Conservation (phyloP, 1,140 invertebrate species). For the Polypedilum vanderplanki region DNA sequence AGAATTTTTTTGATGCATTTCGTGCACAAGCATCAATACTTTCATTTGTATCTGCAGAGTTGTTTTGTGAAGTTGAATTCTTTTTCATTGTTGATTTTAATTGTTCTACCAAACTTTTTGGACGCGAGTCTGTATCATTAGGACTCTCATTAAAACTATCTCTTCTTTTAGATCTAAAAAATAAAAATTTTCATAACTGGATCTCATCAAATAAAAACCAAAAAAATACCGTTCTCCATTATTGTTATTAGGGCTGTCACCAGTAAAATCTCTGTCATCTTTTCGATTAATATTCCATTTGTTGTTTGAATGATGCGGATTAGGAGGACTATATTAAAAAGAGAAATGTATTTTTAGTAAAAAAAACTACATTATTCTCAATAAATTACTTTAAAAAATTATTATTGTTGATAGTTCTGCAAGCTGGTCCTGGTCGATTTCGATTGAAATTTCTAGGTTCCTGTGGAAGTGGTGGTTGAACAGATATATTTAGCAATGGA, state of each 20-base stretch:
- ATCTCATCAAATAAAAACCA: neutral
- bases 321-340: neutral
- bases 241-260: neutral
- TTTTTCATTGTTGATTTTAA: conserved; percentile 17
- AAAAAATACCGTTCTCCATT: neutral
- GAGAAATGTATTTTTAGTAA: too few species aligned
- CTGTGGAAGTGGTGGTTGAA: neutral
- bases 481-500: neutral
- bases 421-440: neutral
- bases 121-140: neutral
- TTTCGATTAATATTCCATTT: neutral
- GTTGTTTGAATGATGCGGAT: neutral
- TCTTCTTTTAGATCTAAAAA: neutral
- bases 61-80: neutral
- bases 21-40: neutral
- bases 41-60: neutral
- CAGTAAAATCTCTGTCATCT: neutral
- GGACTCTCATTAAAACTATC: neutral
- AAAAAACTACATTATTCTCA: too few species aligned
- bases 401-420: neutral
- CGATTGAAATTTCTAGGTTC: neutral
- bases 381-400: neutral
- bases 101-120: neutral
- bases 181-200: neutral
- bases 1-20: neutral